Evolutionary conservation across 2,797 vertebrate species (phyloP), one percentile per base, ranked within the genome.

Genomic region (Epinephelus coioides): DNA sequence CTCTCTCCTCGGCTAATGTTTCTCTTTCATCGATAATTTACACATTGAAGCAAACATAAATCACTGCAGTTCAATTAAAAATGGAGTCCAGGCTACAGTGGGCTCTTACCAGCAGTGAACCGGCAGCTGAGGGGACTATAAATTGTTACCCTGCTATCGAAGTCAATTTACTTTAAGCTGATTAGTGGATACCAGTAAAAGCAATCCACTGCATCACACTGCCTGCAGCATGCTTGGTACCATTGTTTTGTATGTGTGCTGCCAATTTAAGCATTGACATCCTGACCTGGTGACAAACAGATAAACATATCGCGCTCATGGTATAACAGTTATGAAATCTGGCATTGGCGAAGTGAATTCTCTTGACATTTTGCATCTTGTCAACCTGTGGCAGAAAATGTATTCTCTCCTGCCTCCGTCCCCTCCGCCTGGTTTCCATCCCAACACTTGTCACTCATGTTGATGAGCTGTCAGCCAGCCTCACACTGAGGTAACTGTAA

Each of bases 1-100:
- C 53, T 25, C 50, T 51, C 12, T 49, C n/a, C 9, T 38, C 59
- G 23, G 69, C 34, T 67, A 14, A 66, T 67, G 47, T 43, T 66
- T 50, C 21, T 4, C 14, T 56, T 4, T 66, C 15, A 59, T 76
- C 15, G 86, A 86, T 86, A 71, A 76, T 83, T 74, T 64, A 81
- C 3, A 0, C 56, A 27, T 6, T 59, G 62, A 77, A 40, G 12
- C 54, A 69, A 60, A 55, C 49, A 27, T 43, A 60, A 65, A 18
- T 74, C 61, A 66, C 30, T 67, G 59, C 55, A 54, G 47, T 38
- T 23, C 18, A 57, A 34, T 79, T 66, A 38, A 44, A 73, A 27
- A 30, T 30, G 34, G 40, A 64, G n/a, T n/a, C n/a, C 1, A 5
- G 51, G 44, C 46, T 78, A 25, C 40, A 50, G 53, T n/a, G 38